These are phyloP conservation scores for Sminthurinus signatus DNA, from an alignment of 1,140 invertebrate genomes.

Conservation along the genomic window DNA sequence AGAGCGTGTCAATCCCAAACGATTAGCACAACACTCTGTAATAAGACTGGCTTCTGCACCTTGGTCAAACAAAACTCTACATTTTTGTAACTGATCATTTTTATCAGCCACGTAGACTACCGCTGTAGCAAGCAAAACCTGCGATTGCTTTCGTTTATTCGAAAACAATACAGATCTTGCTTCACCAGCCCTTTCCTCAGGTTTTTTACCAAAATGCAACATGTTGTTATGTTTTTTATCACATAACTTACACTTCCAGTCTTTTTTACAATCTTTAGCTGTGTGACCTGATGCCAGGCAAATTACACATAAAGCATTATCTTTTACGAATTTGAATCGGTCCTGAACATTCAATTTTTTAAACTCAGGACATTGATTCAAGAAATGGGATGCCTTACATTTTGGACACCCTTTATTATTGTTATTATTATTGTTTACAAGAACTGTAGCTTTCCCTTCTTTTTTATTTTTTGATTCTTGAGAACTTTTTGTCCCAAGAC, in stretches of 20 bases:
- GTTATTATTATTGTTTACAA: background rate
- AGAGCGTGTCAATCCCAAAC: background rate
- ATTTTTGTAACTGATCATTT: background rate
- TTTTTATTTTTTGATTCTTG: background rate
- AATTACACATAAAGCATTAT: slow-evolving; percentile 9
- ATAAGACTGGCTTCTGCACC: slow-evolving; percentile 9
- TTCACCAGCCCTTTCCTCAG: background rate
- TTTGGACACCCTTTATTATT: background rate
- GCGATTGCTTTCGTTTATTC: no score
- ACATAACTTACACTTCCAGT: background rate
- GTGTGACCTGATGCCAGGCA: slow-evolving; percentile 11
- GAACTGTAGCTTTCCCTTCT: no score
- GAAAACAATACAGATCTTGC: background rate
- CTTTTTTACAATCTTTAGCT: background rate
- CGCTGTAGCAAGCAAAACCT: background rate
- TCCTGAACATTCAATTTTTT: background rate
- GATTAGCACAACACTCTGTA: background rate
- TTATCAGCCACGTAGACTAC: background rate
- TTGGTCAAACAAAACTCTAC: background rate
- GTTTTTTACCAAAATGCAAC: background rate
- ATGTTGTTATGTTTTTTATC: background rate
- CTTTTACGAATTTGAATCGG: background rate
- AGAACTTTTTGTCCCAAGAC: background rate
- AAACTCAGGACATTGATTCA: slow-evolving; percentile 8
- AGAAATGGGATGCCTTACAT: slow-evolving; percentile 3